Base-by-base conservation (phyloP, 2,113 vertebrate species). In the Pituophis catenifer region DNA sequence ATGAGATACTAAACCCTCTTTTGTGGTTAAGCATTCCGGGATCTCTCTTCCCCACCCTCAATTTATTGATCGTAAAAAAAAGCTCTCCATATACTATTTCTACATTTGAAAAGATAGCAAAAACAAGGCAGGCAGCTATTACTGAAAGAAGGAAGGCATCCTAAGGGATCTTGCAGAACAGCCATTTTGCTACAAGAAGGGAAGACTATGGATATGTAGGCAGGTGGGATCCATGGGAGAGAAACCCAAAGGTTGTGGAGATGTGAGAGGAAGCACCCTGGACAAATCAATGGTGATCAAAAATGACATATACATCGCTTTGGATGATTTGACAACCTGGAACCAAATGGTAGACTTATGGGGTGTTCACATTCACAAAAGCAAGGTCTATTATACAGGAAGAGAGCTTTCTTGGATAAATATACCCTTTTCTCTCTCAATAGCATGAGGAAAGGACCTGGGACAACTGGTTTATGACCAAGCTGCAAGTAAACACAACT, bases 1-100 rank as follows among this genome's bases (percentile, higher is more conserved):
- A 94, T 94, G 94, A 96, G 95, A 95, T 96, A 96, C 94, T 93
- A 92, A 95, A 90, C 91, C 89, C 86, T 55, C 54, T 62, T 52
- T 54, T 65, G 87, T 26, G 53, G 94, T 81, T 29, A 95, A 86
- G 89, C 59, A 90, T 86, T 90, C 65, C 2, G 38, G 81, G 48
- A 54, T 65, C 58, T 94, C 58, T 24, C 29, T 10, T 54, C 89
- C 92, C 89, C 93, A 62, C 52, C 85, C 92, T 93, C 94, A 38
- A 90, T 90, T 94, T 92, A 94, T 54, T 92, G 94, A 94, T 95
- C 90, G 86, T 92, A 94, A 94, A 81, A 94, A 94, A 81, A 94
- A 96, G 94, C 93, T 95, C 54, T 81, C 89, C 89, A 52, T 86
- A 88, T 90, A 87, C 85, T 93, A 93, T 86, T 58, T 90, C 92